Evolutionary conservation across 2,113 vertebrate genomes (phyloP).

Genomic region (Atractosteus spatula): DNA sequence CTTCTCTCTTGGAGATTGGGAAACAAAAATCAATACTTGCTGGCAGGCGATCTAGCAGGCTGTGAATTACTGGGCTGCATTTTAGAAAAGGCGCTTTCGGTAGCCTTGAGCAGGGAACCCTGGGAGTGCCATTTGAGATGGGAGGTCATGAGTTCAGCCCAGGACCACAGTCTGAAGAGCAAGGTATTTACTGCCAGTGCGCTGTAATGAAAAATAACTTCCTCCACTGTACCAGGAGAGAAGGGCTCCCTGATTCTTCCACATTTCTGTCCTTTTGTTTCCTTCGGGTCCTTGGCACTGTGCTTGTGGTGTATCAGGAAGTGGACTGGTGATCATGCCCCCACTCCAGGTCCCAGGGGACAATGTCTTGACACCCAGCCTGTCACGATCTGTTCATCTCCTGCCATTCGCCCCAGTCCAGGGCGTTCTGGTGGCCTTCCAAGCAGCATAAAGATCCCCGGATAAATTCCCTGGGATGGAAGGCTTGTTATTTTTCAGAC

Average conservation of each 20-base stretch:
- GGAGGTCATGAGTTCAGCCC: constrained; percentile 62
- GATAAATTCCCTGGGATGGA: constrained; percentile 9
- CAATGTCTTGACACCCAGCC: constrained; percentile 62
- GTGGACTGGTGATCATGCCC: constrained; percentile 49
- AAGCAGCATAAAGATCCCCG: not conserved
- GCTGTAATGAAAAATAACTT: constrained; percentile 64
- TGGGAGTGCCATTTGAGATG: constrained; percentile 55
- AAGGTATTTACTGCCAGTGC: constrained; percentile 64
- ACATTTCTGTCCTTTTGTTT: constrained; percentile 10
- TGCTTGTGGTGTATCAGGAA: constrained; percentile 53
- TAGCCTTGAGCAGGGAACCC: constrained; percentile 64
- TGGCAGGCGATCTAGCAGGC: constrained; percentile 96
- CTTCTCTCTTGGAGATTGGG: constrained; percentile 96
- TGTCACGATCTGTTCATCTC: constrained; percentile 68
- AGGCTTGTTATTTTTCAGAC: not conserved
- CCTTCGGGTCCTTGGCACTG: constrained; percentile 34
- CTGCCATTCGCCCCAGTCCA: constrained; percentile 56
- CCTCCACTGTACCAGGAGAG: constrained; percentile 15
- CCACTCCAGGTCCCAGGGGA: constrained; percentile 61
- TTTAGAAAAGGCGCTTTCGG: constrained; percentile 40
- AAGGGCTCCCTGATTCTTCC: not conserved
- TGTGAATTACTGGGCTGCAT: constrained; percentile 67
- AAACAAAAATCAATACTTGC: constrained; percentile 97
- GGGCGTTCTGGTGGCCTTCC: constrained; percentile 3
- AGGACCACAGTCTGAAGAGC: constrained; percentile 51